Evolutionary conservation across 2,888 invertebrate genomes (phyloP), one percentile per base, ranked within the genome.

Genomic region (Coleophora flavipennella): DNA sequence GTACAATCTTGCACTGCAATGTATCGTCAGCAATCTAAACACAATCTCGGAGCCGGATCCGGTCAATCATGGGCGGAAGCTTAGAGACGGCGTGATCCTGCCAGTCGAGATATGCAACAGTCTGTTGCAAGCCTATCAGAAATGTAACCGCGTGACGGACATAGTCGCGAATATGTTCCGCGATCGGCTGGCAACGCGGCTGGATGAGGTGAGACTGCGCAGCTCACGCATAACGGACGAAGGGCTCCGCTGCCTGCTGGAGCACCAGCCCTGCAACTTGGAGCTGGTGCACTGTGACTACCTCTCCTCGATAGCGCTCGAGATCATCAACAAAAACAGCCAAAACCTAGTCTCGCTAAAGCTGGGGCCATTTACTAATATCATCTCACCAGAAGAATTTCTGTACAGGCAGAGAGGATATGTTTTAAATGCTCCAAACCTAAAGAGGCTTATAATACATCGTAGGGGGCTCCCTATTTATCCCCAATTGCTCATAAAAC

Each of bases 231-330:
- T 96, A 33, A 91, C 90, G 8, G 91, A 93, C 63, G 79, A 86
- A 44, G 91, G 93, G 41, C 74, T 96, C 36, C 85, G 87, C 50
- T 88, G 88, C 38, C 74, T 96, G 11, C 78, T 93, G 67, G 86
- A 87, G 36, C 96, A 96, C 70, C 89, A 90, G 48, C 86, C 94
- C 31, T 76, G 86, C 10, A 91, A 92, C 47, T 74, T 97, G 35
- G 92, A 94, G 51, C 81, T 96, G 47, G 87, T 89, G 41, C 90
- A 93, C 55, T 94, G 94, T 66, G 86, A 87, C 46, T 86, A 87
- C 47, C 74, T 95, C 33, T 89, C 91, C 0, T 80, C 87, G 32
- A 67, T 77, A 13, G 87, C 90, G 13, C 84, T 95, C 45, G 87
- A 89, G 43, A 76, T 87, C 40, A 88, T 96, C 37, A 92, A 92